These are phyloP conservation scores for Melanotaenia maccullochi DNA, from an alignment of 2,797 vertebrate genomes.

Conservation along the genomic window DNA sequence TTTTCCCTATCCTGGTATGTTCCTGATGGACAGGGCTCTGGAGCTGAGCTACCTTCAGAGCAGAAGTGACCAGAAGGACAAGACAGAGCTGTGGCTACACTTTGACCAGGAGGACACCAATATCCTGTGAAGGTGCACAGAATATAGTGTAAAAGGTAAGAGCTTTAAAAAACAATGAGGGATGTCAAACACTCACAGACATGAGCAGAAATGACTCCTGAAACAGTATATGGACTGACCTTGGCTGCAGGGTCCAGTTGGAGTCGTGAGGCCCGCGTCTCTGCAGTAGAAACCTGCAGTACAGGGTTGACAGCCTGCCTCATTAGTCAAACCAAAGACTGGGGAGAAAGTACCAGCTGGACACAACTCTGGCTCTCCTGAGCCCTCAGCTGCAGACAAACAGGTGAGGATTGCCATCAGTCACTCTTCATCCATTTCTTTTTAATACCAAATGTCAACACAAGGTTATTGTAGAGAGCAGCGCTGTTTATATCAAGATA, in stretches of 20 bases:
- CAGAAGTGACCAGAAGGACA: constrained; percentile 85
- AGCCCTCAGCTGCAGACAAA: constrained; percentile 82
- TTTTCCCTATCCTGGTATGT: constrained; percentile 82
- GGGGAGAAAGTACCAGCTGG: constrained; percentile 90
- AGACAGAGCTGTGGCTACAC: constrained; percentile 66
- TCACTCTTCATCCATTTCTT: constrained; percentile 27
- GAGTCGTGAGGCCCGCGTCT: constrained; percentile 81
- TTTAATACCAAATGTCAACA: constrained; percentile 2
- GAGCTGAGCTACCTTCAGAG: constrained; percentile 76
- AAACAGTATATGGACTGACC: constrained; percentile 72
- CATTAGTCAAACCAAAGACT: constrained; percentile 70
- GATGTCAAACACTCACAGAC: neutral
- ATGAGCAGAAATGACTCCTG: neutral
- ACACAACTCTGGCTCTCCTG: constrained; percentile 83
- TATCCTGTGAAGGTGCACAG: constrained; percentile 73
- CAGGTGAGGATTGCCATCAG: constrained; percentile 5
- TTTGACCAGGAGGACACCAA: constrained; percentile 86
- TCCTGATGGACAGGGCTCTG: constrained; percentile 81
- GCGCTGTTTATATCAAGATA: neutral
- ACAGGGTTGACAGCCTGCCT: constrained; percentile 86
- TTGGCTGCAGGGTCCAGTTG: constrained; percentile 86
- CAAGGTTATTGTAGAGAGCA: neutral
- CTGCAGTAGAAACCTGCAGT: constrained; percentile 87
- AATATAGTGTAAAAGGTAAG: constrained; percentile 8
- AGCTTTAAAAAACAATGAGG: neutral